phyloP scores from a whole-genome alignment of 2,888 invertebrate species.

The Diaphora mendica region DNA sequence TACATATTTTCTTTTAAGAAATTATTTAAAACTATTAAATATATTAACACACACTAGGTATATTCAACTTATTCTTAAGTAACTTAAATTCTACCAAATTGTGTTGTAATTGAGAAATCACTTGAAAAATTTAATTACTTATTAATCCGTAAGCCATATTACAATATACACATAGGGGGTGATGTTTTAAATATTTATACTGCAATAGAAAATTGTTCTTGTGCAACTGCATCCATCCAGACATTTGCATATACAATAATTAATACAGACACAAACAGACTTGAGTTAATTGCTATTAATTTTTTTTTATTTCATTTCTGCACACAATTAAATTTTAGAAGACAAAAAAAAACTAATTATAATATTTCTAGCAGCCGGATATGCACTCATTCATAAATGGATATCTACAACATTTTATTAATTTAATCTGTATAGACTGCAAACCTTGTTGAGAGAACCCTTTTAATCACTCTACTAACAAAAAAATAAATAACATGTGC shows the following conservation, averaged over 20 bases:
- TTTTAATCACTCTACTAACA: not conserved
- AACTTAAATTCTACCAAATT: not conserved
- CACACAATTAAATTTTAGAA: not conserved
- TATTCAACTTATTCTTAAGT: not conserved
- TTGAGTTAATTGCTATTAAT: not conserved
- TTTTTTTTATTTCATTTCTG: not conserved
- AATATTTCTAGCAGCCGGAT: not conserved
- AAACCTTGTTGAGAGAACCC: not conserved
- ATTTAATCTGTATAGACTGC: not conserved
- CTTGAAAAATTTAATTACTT: not conserved
- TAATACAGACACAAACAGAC: not conserved
- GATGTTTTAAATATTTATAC: not conserved
- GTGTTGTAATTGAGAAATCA: not conserved
- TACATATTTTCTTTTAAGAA: no score
- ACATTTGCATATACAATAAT: not conserved
- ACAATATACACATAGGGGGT: no score
- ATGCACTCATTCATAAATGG: not conserved
- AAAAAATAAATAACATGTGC: no score
- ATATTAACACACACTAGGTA: not conserved
- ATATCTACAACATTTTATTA: not conserved
- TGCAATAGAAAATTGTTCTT: not conserved
- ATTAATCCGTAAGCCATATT: not conserved
- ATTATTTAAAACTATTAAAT: no score
- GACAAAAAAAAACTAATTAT: not conserved
- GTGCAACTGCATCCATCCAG: not conserved